phyloP scores from a whole-genome alignment of 2,113 vertebrate species.

The Proterorhinus semilunaris region DNA sequence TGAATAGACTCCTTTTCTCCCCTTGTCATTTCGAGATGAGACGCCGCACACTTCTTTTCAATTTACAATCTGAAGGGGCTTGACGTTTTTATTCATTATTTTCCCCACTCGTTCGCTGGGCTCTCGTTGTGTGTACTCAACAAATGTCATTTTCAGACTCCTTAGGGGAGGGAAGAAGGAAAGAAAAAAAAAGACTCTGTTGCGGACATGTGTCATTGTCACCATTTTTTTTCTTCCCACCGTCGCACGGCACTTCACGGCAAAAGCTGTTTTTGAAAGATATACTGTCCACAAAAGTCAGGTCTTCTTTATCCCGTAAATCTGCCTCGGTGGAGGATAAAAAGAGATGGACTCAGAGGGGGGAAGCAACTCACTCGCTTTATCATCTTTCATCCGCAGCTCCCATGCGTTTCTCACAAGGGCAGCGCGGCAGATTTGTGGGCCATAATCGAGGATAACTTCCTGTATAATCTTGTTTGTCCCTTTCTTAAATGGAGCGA shows the following conservation, averaged over 20 bases:
- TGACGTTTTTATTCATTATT: slow-evolving; percentile 53
- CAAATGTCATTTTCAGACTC: slow-evolving; percentile 46
- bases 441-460: slow-evolving; percentile 70
- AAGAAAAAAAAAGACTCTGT: slow-evolving; percentile 31
- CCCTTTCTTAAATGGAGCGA: slow-evolving; percentile 74
- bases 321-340: slow-evolving; percentile 62
- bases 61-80: slow-evolving; percentile 42
- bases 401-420: slow-evolving; percentile 22
- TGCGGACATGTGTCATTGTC: slow-evolving; percentile 68
- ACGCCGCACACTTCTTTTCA: slow-evolving; percentile 56
- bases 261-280: slow-evolving; percentile 66
- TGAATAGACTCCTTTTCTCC: slow-evolving; percentile 72
- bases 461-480: slow-evolving; percentile 76
- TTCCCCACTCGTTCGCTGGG: slow-evolving; percentile 22
- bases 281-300: slow-evolving; percentile 65
- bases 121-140: slow-evolving; percentile 34
- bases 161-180: slow-evolving; percentile 3
- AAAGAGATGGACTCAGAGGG: slow-evolving; percentile 59
- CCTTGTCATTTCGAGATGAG: slow-evolving; percentile 62
- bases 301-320: slow-evolving; percentile 67
- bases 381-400: slow-evolving; percentile 61
- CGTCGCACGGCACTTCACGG: slow-evolving; percentile 22
- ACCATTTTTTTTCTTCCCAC: slow-evolving; percentile 39
- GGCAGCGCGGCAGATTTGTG: slow-evolving; percentile 66
- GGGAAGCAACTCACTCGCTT: slow-evolving; percentile 64